Base-by-base conservation (phyloP, 2,888 invertebrate genomes). In the Parochlus steinenii region DNA sequence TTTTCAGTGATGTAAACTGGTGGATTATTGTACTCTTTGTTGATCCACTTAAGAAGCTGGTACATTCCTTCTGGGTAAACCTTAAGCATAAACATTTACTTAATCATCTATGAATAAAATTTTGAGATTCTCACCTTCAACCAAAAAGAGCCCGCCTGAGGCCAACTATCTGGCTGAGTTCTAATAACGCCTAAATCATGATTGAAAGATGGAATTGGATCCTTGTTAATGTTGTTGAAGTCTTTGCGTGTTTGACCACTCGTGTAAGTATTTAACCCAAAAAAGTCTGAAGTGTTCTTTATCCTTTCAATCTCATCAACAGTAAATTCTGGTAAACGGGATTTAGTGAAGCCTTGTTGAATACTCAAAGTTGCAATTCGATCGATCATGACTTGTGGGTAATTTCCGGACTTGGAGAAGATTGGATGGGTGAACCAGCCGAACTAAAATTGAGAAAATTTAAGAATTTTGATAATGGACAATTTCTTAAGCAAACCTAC, bases 231-330 rank as follows among this genome's bases (percentile, higher is more conserved):
- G 39, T 58, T 58, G 30, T 58, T 58, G 37, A 55, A 60, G 33
- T 55, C 58, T 44, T 58, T 58, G 6, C 51, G 47, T 1, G 46
- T 46, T 45, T 71, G 44, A 41, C 57, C 60, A 1, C 71, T 63
- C 1, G 76, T 73, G 49, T 85, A 85, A 39, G 74, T 69, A 49
- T 83, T 82, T 12, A 82, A 50, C 1, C 79, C 81, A 33, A 82
- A 61, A 54, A 76, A 80, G 49, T 86, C 82, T 2, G 64, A 62
- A 1, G 77, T 69, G 5, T 69, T 71, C 22, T 53, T 56, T 15
- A 81, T 66, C 35, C 61, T 56, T 7, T 56, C 49, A 6, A 75
- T 59, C 58, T 80, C 76, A 15, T 68, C 60, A 0, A 47, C 25
- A 1, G 69, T 71, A 47, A 77, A 74, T 38, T 47, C 48, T 0